Base-by-base conservation (phyloP, 2,888 invertebrate species). In the Sericinus montela region DNA sequence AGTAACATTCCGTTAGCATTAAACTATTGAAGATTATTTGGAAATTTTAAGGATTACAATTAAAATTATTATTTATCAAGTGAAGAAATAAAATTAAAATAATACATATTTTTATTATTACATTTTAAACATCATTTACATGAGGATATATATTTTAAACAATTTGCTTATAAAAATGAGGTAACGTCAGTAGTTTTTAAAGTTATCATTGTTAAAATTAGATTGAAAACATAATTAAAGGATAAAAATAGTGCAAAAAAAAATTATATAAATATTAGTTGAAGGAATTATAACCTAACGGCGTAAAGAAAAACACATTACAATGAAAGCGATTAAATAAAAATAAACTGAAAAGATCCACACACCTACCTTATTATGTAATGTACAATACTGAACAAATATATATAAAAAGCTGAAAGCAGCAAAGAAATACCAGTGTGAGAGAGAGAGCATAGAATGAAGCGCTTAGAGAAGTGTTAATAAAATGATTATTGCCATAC, bases 401-500 rank as follows among this genome's bases (percentile, higher is more conserved):
- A 50, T 14, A 48, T 28, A 50, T 13, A 43, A 48, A 30, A 51
- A 56, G 47, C 52, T 40, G 29, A 29, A 54, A 48, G 57, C 50
- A 38, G 42, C 50, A 46, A 8, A 52, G 30, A 39, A 28, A 38
- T 45, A 35, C 28, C 28, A 48, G 38, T 46, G 36, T 40, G 19
- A 19, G 19, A 19, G 19, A 42, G 19, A 19, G 19, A 19, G 19
- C 5, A 3, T 19, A 5, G 19, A 15, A 11, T 32, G 11, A 32
- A 44, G 14, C 32, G 48, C 44, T 42, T 57, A 53, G 53, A 64
- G 36, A 54, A 57, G 40, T 40, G 44, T 43, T 37, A 43, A 19
- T 43, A 44, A 36, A 59, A 60, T 48, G 48, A 51, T 75, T 76
- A 76, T 75, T 78, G 77, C 74, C 69, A 66, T 69, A 73, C 70